phyloP scores from a whole-genome alignment of 2,797 vertebrate species.

The Sebastes oblongus region DNA sequence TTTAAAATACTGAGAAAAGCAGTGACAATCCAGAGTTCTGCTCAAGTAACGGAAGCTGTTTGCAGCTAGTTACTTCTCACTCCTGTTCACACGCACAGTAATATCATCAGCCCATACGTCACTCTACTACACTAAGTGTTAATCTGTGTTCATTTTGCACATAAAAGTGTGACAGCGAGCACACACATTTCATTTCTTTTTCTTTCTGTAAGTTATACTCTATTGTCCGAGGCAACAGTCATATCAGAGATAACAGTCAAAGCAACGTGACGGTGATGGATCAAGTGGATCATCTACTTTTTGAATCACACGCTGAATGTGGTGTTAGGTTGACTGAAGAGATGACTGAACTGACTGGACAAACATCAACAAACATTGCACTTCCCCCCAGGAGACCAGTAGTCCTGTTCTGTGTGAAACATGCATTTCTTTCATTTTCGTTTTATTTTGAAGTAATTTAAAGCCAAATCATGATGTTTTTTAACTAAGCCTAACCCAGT shows the following conservation, averaged over 20 bases:
- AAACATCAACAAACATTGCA: too few relatives aligned
- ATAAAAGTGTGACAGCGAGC: background rate
- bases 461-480: too few relatives aligned
- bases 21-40: background rate
- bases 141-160: background rate
- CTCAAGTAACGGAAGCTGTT: background rate
- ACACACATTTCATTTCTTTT: constrained; percentile 48
- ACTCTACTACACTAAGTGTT: background rate
- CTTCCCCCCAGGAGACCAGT: too few relatives aligned
- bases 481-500: too few relatives aligned
- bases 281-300: background rate
- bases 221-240: constrained; percentile 34
- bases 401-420: too few relatives aligned
- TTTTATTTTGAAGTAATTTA: too few relatives aligned
- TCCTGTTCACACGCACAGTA: background rate
- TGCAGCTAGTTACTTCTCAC: background rate
- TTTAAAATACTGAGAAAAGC: background rate
- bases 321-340: constrained; percentile 9
- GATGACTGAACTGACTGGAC: constrained; percentile 4
- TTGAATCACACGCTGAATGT: background rate
- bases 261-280: background rate
- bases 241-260: constrained; percentile 24
- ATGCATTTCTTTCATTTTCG: too few relatives aligned
- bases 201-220: constrained; percentile 19
- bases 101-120: background rate